Evolutionary conservation across 2,797 vertebrate genomes (phyloP), one percentile per base, ranked within the genome.

Genomic region (Austrolebias charrua): DNA sequence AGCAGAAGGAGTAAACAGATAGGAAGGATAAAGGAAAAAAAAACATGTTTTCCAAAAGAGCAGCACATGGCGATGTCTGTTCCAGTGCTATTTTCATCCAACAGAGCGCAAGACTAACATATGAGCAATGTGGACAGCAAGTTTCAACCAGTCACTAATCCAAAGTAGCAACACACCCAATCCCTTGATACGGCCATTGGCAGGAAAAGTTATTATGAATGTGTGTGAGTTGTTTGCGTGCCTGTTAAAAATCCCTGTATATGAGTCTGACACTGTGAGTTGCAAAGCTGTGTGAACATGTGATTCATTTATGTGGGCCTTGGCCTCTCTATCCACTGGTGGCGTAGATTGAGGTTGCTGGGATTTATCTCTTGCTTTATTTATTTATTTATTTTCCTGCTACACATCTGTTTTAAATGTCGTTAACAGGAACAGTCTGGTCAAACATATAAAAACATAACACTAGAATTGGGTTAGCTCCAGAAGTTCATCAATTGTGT

Each of bases 1-100:
- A 86, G 59, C 76, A 84, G 73, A 68, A 68, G 76, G 69, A 75
- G 42, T 45, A 55, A 85, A 79, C 83, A 86, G 80, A 85, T 82
- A 80, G 87, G 11, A 11, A 9, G 38, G 11, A 11, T 78, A 65
- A 10, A 59, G 66, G 73, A 1, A 19, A 5, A 46, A 45, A 55
- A 48, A 19, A 65, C 69, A 33, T 15, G 50, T 69, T 78, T 76
- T 72, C 70, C 33, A 38, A 66, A 76, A 63, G 40, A 67, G 44
- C 58, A 69, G 73, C 80, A 81, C 70, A 71, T 70, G 63, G 44
- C 49, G 67, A 71, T 63, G 60, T 69, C 20, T 18, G 66, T 76
- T 78, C 73, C 79, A 84, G 69, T 16, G 13, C 55, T 31, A 51
- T 8, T 7, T 76, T 81, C 66, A 74, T 79, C 80, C 82, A 82